Evolutionary conservation across 2,797 vertebrate species (phyloP), one percentile per base, ranked within the genome.

Genomic region (Clarias platycephalus): DNA sequence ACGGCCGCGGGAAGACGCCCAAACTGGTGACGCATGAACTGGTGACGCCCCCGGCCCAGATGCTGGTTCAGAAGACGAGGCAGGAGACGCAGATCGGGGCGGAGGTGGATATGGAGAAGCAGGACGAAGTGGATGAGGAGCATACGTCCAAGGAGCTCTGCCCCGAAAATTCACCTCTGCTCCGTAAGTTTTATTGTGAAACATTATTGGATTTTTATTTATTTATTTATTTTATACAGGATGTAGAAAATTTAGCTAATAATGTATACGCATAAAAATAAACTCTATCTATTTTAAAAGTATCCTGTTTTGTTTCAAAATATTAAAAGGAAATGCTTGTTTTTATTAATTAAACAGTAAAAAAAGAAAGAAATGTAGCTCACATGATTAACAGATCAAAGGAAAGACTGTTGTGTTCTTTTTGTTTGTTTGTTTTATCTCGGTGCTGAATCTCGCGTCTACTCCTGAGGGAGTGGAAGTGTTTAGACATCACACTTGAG

Each of bases 101-200:
- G 88, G 10, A 85, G 84, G 62, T 12, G 40, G 84, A 60, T 1
- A 66, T 55, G 24, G 72, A 83, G 15, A 34, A 86, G 83, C 34
- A 16, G 28, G 72, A 62, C 0, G 53, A 68, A 9, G 82, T 18
- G 60, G 18, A 10, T 7, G 62, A 76, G 34, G 26, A 40, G 18
- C 71, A 26, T 28, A 1, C 83, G 34, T 67, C 85, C 2, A 91
- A 88, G 84, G 81, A 12, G 10, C 72, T 58, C 31, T 99, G 98
- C 80, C 95, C 97, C 5, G 5, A 89, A 55, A 8, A 91, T 34
- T 98, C 98, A 57, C 96, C 96, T 0, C 86, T 97, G 84, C 91
- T 99, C 55, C 88, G 98, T 98, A 92, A 97, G 98, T 96, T 83
- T 13, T 63, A 15, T 7, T 26, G 40, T 28, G n/a, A n/a, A 20